Evolutionary conservation across 2,797 vertebrate species (phyloP).

Genomic region (Mormyrops attenuatus): DNA sequence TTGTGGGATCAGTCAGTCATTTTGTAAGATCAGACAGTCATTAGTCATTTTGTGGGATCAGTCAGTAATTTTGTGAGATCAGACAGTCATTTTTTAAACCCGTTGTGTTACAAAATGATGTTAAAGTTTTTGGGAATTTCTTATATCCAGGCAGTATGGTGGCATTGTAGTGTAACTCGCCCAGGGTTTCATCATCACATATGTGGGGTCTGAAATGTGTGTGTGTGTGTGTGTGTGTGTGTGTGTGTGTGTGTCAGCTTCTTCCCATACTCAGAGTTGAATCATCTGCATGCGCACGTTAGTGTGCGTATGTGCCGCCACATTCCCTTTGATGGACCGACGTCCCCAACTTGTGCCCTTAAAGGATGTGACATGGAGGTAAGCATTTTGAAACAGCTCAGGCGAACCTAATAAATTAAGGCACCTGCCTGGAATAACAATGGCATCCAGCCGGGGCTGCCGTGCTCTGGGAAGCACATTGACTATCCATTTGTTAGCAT

Average conservation of each 20-base stretch:
- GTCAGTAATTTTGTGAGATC: neutral
- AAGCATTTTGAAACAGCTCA: neutral
- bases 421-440: neutral
- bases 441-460: neutral
- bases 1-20: neutral
- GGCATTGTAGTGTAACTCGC: neutral
- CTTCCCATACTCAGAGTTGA: neutral
- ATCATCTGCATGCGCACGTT: neutral
- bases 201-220: neutral
- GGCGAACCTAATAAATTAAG: neutral
- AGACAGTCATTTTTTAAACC: neutral
- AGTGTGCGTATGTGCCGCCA: neutral
- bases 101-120: neutral
- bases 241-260: neutral
- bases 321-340: neutral
- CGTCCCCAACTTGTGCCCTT: neutral
- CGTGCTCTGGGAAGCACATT: neutral
- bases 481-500: neutral
- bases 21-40: no score
- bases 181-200: neutral
- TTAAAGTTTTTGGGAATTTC: neutral
- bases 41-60: no score
- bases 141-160: neutral
- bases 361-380: neutral
- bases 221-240: neutral